Percentiles rank a stretch among this genome's conserved stretches.
Conservation (phyloP, 2,888 invertebrate species). For the Callosobruchus maculatus region DNA sequence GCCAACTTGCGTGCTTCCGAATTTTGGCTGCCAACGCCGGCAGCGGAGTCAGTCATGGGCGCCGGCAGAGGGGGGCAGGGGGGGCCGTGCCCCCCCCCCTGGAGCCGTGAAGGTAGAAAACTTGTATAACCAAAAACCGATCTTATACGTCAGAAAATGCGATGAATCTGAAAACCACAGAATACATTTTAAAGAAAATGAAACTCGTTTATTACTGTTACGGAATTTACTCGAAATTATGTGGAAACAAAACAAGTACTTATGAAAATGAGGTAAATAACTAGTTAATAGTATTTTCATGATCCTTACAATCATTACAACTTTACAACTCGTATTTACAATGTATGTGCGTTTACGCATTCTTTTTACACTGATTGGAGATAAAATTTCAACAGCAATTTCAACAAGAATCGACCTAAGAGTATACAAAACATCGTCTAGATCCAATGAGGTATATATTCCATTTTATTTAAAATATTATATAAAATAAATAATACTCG, state of each 20-base stretch:
- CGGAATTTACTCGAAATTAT: background rate
- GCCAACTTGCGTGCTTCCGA: too few relatives aligned
- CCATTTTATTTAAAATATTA: background rate
- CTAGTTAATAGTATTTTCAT: background rate
- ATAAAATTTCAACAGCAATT: constrained; percentile 33
- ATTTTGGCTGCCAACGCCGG: too few relatives aligned
- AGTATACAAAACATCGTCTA: constrained; percentile 20
- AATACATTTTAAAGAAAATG: too few relatives aligned
- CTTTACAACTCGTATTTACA: background rate
- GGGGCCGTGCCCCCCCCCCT: too few relatives aligned
- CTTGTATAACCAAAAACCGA: too few relatives aligned
- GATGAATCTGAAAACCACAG: too few relatives aligned
- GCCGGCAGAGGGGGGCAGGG: too few relatives aligned
- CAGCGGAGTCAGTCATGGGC: too few relatives aligned
- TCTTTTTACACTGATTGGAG: constrained; percentile 3
- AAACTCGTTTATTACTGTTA: background rate
- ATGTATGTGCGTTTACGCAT: background rate
- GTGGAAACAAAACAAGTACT: background rate
- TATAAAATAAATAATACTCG: background rate
- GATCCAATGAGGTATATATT: constrained; percentile 20
- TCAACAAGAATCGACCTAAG: constrained; percentile 31
- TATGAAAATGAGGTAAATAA: background rate
- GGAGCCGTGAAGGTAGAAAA: too few relatives aligned
- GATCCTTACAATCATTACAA: background rate
- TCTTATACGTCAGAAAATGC: too few relatives aligned